phyloP scores from a whole-genome alignment of 2,113 vertebrate genomes.

The Istiophorus platypterus region DNA sequence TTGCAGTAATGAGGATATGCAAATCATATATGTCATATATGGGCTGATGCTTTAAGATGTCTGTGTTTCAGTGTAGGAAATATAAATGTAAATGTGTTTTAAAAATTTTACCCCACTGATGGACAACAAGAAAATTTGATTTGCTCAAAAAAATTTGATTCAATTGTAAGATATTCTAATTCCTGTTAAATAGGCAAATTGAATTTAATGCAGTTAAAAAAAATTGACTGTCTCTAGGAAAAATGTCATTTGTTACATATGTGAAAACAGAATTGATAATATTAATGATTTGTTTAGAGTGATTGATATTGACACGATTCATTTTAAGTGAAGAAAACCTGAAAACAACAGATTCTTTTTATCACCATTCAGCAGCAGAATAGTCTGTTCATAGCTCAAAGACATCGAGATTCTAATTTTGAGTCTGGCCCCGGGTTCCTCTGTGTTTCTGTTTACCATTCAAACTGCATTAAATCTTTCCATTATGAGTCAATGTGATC shows the following conservation, averaged over 20 bases:
- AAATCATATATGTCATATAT: slow-evolving; percentile 1
- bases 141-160: not conserved
- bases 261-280: slow-evolving; percentile 19
- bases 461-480: slow-evolving; percentile 81
- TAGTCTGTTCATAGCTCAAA: slow-evolving; percentile 58
- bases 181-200: slow-evolving; percentile 10
- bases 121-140: not conserved
- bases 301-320: slow-evolving; percentile 27
- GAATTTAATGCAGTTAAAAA: not conserved
- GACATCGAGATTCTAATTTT: slow-evolving; percentile 53
- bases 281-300: not conserved
- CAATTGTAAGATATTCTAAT: slow-evolving; percentile 1
- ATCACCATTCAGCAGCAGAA: slow-evolving; percentile 25
- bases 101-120: not conserved
- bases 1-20: slow-evolving; percentile 48
- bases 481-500: slow-evolving; percentile 82
- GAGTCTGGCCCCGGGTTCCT: slow-evolving; percentile 50
- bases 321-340: slow-evolving; percentile 32
- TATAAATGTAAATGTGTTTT: not conserved
- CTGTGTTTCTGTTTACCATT: slow-evolving; percentile 77
- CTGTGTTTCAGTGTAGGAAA: not conserved
- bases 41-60: not conserved
- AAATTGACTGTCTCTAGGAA: slow-evolving; percentile 7
- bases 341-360: not conserved
- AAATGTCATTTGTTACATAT: not conserved